These are phyloP conservation scores for Falco concolor DNA, from an alignment of 2,797 vertebrate species.

Conservation along the genomic window DNA sequence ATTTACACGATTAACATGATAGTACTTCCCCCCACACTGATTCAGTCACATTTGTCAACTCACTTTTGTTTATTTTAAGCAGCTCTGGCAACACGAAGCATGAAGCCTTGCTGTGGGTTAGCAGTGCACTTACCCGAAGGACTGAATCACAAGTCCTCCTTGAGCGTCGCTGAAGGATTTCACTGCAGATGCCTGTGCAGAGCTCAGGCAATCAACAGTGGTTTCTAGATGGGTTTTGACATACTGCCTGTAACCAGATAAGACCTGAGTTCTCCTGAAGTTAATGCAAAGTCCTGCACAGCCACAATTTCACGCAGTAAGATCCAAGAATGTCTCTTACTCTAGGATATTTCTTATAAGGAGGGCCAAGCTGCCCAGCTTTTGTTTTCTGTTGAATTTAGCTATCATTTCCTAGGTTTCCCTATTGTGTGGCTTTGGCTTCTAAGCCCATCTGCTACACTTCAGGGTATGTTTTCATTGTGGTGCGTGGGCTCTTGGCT, in stretches of 20 bases:
- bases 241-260: not conserved
- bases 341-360: not conserved
- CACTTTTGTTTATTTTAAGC: slow-evolving; percentile 1
- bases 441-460: slow-evolving; percentile 63
- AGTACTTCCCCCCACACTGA: not conserved
- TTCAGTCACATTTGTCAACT: not conserved
- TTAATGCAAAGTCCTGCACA: not conserved
- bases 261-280: not conserved
- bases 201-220: not conserved
- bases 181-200: fast-evolving
- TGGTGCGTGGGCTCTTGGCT: slow-evolving; percentile 50
- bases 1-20: not conserved
- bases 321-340: not conserved
- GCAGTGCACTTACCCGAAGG: not conserved
- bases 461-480: slow-evolving; percentile 60
- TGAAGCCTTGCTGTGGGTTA: not conserved
- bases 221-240: slow-evolving; percentile 1
- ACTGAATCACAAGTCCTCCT: not conserved
- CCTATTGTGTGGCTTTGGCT: slow-evolving; percentile 54
- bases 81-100: not conserved
- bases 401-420: slow-evolving; percentile 20
- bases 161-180: not conserved
- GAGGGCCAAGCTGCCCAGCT: slow-evolving; percentile 14
- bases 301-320: not conserved
- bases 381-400: slow-evolving; percentile 30